These are phyloP conservation scores for Alca torda DNA, from an alignment of 2,797 vertebrate genomes.

Conservation along the genomic window DNA sequence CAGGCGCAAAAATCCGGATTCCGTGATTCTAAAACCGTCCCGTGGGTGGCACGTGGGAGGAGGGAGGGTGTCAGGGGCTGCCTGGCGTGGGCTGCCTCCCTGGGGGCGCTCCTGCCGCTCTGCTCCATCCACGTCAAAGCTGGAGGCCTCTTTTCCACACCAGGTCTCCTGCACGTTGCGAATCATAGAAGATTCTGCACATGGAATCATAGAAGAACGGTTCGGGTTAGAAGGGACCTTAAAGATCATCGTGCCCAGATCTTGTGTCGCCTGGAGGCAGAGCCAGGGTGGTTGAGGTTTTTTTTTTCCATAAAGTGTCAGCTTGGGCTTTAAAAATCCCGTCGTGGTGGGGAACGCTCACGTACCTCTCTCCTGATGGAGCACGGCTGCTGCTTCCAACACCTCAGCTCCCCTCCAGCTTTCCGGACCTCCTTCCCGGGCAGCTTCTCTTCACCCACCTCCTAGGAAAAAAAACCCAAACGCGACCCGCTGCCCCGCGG, in stretches of 20 bases:
- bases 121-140: not conserved
- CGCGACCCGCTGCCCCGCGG: not conserved
- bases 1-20: not conserved
- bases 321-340: not conserved
- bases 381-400: not conserved
- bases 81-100: not conserved
- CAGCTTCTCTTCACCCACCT: not conserved
- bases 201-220: rapidly evolving
- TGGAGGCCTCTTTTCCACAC: not conserved
- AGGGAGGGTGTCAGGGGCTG: not conserved
- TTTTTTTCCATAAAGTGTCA: not conserved
- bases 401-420: not conserved
- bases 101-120: not conserved
- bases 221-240: no score
- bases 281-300: not conserved
- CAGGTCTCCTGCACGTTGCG: rapidly evolving
- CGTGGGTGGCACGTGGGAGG: not conserved
- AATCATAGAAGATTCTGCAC: no score
- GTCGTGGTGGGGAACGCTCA: not conserved
- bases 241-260: not conserved
- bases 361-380: not conserved
- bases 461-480: not conserved
- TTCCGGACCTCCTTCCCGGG: not conserved
- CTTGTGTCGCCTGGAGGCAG: not conserved
- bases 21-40: not conserved